Conservation (phyloP, 2,888 invertebrate species). For the Argyresthia goedartella region DNA sequence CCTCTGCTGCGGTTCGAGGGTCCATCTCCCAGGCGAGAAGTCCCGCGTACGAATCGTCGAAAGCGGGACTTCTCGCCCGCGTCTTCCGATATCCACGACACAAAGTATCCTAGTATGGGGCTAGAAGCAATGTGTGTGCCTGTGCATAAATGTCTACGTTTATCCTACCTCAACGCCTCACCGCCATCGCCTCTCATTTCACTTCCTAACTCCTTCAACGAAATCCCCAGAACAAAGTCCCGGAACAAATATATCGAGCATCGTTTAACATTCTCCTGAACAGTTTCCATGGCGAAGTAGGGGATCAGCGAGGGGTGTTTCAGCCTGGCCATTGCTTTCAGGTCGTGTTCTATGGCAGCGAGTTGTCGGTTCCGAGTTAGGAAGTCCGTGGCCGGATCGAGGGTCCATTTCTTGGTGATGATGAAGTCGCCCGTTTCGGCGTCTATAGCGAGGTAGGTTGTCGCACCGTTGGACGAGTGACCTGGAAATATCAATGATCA, state of each 20-base stretch:
- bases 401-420: constrained; percentile 82
- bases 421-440: constrained; percentile 78
- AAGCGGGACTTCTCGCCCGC: no score
- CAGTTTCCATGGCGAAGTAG: constrained; percentile 79
- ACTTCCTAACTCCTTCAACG: constrained; percentile 35
- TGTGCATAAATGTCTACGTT: no score
- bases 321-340: constrained; percentile 77
- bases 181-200: constrained; percentile 32
- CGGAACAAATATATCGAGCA: constrained; percentile 77
- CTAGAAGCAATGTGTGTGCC: no score
- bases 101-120: no score
- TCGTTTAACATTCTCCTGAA: constrained; percentile 66
- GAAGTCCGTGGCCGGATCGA: constrained; percentile 51
- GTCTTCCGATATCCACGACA: no score
- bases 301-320: constrained; percentile 80
- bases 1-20: no score
- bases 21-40: no score
- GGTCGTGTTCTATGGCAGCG: constrained; percentile 81
- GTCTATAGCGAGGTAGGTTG: constrained; percentile 83
- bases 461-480: constrained; percentile 80
- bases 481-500: constrained; percentile 45
- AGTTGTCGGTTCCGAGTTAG: constrained; percentile 70
- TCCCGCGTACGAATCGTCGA: no score
- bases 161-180: constrained; percentile 14
- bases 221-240: constrained; percentile 72